A percentile compares a stretch with the other conserved stretches of the same genome.
phyloP scores from a whole-genome alignment of 2,797 vertebrate species.

The Myotis myotis region DNA sequence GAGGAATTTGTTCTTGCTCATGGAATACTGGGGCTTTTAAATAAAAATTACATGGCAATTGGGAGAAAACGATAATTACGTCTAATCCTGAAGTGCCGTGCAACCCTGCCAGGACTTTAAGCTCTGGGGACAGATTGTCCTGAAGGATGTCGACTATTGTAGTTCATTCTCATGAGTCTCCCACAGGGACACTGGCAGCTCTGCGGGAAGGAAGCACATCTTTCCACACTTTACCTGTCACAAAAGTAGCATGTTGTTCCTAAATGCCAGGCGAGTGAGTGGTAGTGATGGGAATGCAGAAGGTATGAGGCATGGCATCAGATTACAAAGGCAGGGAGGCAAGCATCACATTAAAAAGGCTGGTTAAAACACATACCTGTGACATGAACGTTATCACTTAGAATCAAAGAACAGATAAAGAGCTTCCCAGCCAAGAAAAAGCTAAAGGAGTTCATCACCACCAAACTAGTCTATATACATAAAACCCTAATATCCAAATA shows the following conservation, averaged over 20 bases:
- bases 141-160: neutral
- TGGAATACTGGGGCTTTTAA: neutral
- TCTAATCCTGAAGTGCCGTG: neutral
- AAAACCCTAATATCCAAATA: too few species aligned
- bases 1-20: neutral
- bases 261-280: neutral
- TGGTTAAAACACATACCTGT: neutral
- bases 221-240: neutral
- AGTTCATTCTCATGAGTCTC: neutral
- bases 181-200: neutral
- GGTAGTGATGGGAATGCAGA: neutral
- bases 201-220: neutral
- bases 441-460: too few species aligned
- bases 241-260: neutral
- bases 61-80: neutral
- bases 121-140: neutral
- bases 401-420: too few species aligned
- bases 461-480: too few species aligned
- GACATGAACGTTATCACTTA: neutral
- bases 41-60: neutral
- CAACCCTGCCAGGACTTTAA: neutral
- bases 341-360: accelerated
- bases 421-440: too few species aligned
- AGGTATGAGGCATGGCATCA: neutral
- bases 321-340: neutral